Base-by-base conservation (phyloP, 2,797 vertebrate species). In the Trematomus bernacchii region DNA sequence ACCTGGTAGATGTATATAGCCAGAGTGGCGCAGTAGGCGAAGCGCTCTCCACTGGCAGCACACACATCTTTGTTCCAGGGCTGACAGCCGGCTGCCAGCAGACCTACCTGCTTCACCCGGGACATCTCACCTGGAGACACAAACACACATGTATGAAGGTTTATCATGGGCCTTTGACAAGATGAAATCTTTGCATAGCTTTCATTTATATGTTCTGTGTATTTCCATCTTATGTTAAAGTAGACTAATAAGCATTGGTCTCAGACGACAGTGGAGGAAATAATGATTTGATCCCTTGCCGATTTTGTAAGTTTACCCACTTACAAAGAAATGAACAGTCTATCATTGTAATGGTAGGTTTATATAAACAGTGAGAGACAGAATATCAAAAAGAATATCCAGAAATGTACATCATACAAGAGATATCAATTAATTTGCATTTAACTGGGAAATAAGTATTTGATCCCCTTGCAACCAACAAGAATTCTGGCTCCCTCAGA, bases 51-150 rank as follows among this genome's bases (percentile, higher is more conserved):
- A 37, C 93, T 96, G 23, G 98, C 98, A 1, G 96, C 98, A 77
- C 98, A 99, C 0, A 99, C 97, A 3, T 99, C 98, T 91, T 97
- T 99, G 80, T 99, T 99, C 98, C 98, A 99, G 0, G 98, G 98
- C 89, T 99, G 98, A 82, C 98, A 99, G 23, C 98, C 98, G 10
- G 98, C 98, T 76, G 97, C 96, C 89, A 99, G 59, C 72, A 99
- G 92, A 13, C 97, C 98, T 82, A 99, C 97, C 94, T 99, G 98
- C 88, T 98, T 97, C 74, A 99, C 97, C 76, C 95, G 97, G 30
- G 96, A 96, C 98, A 99, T 99, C 92, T 97, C 88, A 93, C 92
- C 97, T 98, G 10, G 14, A 78, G 18, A 80, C 23, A 81, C 27
- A 75, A 14, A 84, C 10, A 68, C 15, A 69, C n/a, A 70, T 3